Evolutionary conservation across 2,797 vertebrate species (phyloP).

Genomic region (Mormyrus hasselquistii): DNA sequence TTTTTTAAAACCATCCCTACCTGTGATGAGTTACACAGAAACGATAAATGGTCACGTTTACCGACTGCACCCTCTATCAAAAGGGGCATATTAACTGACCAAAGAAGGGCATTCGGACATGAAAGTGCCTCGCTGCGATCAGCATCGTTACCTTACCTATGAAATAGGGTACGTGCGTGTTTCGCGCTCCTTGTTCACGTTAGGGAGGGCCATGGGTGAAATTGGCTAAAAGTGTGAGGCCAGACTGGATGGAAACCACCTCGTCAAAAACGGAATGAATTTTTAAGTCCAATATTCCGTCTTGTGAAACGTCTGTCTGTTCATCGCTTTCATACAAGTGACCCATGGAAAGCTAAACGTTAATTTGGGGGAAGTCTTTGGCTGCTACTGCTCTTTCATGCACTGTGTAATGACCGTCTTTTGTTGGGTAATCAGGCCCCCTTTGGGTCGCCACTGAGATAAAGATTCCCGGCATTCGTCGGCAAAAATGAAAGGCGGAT

Average conservation of each 20-base stretch:
- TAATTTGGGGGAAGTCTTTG: slow-evolving; percentile 27
- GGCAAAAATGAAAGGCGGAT: slow-evolving; percentile 91
- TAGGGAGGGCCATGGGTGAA: neutral
- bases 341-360: slow-evolving; percentile 31
- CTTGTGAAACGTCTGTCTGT: neutral
- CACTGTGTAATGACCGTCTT: slow-evolving; percentile 77
- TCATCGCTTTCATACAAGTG: slow-evolving; percentile 22
- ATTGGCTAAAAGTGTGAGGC: neutral
- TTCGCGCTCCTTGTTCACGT: neutral
- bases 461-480: slow-evolving; percentile 86
- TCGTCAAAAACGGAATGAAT: neutral
- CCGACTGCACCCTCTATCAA: slow-evolving; percentile 11
- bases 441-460: slow-evolving; percentile 76
- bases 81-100: neutral
- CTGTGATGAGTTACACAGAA: slow-evolving; percentile 28
- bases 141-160: slow-evolving; percentile 13
- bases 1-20: neutral
- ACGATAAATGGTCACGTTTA: slow-evolving; percentile 20
- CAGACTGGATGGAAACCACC: neutral
- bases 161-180: neutral
- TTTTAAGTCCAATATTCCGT: neutral
- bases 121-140: slow-evolving; percentile 4
- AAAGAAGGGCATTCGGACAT: neutral
- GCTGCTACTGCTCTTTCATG: slow-evolving; percentile 63
- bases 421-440: slow-evolving; percentile 91